Evolutionary conservation across 2,113 vertebrate species (phyloP), one percentile per base, ranked within the genome.

Genomic region (Tupaia tana): DNA sequence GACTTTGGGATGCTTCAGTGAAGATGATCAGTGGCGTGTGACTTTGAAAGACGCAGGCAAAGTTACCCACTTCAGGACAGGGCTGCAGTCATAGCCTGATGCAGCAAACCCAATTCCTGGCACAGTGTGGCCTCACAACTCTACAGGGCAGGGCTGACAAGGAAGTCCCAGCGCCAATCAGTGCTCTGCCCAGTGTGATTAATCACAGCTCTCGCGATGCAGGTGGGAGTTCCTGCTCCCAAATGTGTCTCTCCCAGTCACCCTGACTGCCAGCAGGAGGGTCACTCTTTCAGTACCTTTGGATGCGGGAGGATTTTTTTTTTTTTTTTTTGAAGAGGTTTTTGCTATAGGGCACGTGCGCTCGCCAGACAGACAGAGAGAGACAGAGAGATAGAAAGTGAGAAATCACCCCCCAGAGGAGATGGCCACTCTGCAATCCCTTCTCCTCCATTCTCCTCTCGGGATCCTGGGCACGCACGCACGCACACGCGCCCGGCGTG

Each of bases 1-100:
- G 81, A 79, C 34, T 25, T 15, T 22, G 67, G 58, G 81, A 27
- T 27, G 58, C 52, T 73, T 81, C 73, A 16, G 59, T 12, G 67
- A 93, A 25, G 66, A 66, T 24, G 71, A 25, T 22, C 6, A 3
- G 64, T 94, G 83, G 24, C 9, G 2, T 74, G 52, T 29, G 67
- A 85, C 78, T 93, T 77, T 67, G 93, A 93, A 83, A 92, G 71
- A 69, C 67, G 63, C 22, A 54, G 2, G 34, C 70, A 64, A 59
- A 64, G 85, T 25, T 86, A 61, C 61, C 10, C 52, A 4, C 70
- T 71, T 80, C 15, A 12, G 69, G 18, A 59, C 16, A 0, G 6
- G 20, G 29, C 15, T n/a, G 67, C 22, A n/a, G 54, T 7, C 15
- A 8, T 25, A 27, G 5, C 27, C 6, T 16, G 34, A 78, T 2